phyloP scores from a whole-genome alignment of 2,888 invertebrate genomes.

The Pogonocherus hispidulus region DNA sequence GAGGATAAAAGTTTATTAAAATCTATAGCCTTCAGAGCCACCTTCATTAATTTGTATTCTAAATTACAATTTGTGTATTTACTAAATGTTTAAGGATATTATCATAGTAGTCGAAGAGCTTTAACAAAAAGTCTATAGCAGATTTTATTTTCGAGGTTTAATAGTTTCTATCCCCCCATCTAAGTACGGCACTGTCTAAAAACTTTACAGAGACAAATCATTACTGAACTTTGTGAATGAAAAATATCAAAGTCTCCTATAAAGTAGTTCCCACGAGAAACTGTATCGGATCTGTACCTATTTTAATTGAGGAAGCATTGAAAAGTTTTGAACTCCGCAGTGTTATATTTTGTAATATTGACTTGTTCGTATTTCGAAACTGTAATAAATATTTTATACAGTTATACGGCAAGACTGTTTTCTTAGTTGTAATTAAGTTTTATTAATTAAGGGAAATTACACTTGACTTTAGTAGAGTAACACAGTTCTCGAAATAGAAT shows the following conservation, averaged over 20 bases:
- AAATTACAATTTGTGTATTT: too few relatives aligned
- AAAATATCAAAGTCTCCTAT: neutral
- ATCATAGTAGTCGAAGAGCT: too few relatives aligned
- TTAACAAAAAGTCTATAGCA: too few relatives aligned
- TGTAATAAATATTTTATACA: neutral
- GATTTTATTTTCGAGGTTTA: too few relatives aligned
- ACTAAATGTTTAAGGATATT: too few relatives aligned
- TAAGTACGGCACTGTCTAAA: too few relatives aligned
- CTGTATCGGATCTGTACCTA: neutral
- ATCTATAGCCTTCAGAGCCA: too few relatives aligned
- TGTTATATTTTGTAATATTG: neutral
- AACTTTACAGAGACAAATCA: neutral
- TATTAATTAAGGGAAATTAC: neutral
- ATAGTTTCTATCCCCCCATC: too few relatives aligned
- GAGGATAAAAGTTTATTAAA: too few relatives aligned
- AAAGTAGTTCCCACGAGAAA: neutral
- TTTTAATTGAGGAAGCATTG: neutral
- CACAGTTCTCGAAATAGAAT: too few relatives aligned
- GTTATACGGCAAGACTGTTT: neutral
- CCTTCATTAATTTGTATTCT: too few relatives aligned
- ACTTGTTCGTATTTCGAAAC: neutral
- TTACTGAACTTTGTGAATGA: neutral
- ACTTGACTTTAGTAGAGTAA: neutral
- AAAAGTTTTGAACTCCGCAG: neutral
- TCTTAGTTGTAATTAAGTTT: neutral